phyloP scores from a whole-genome alignment of 2,113 vertebrate genomes.

The Motacilla alba region DNA sequence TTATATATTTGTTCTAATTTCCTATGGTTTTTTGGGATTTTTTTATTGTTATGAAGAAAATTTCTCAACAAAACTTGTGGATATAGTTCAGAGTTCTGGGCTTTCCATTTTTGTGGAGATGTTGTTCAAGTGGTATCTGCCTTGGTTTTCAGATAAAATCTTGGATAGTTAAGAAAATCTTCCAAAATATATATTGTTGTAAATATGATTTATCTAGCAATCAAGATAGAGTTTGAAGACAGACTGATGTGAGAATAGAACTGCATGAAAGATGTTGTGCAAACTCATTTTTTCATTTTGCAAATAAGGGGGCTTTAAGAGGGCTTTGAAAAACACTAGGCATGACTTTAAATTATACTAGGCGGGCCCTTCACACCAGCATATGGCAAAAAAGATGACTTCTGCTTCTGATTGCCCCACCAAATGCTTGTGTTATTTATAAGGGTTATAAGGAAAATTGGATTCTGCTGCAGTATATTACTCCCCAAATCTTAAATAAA shows the following conservation, averaged over 20 bases:
- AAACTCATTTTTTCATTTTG: constrained; percentile 21
- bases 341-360: background rate
- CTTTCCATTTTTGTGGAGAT: background rate
- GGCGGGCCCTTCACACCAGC: background rate
- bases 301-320: background rate
- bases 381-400: background rate
- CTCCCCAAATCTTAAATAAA: background rate
- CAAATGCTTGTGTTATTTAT: background rate
- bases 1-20: background rate
- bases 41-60: background rate
- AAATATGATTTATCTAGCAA: background rate
- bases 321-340: background rate
- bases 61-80: background rate
- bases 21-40: background rate
- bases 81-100: background rate
- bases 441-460: background rate
- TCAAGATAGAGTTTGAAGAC: background rate
- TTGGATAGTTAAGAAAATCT: background rate
- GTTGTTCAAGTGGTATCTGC: background rate
- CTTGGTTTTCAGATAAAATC: background rate
- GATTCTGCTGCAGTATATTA: background rate
- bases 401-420: background rate
- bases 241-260: background rate
- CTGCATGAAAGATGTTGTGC: background rate
- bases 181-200: background rate